Evolutionary conservation across 2,888 invertebrate genomes (phyloP), one percentile per base, ranked within the genome.

Genomic region (Cosmorhoe ocellata): DNA sequence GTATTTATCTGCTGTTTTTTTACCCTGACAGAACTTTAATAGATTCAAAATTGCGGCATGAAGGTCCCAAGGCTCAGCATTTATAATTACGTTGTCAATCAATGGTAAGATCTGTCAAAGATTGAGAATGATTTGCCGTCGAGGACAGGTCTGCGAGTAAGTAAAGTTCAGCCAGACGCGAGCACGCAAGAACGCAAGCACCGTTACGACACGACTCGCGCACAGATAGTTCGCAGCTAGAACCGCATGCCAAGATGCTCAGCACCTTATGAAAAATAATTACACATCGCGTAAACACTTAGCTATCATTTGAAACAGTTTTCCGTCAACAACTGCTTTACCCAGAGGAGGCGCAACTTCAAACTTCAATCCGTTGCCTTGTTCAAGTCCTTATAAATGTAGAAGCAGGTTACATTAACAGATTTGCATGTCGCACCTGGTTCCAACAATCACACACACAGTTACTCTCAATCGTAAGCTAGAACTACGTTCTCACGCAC

Each of bases 61-160:
- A 77, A 79, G 76, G 79, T 74, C 73, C 66, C 68, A 63, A 64
- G 61, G 74, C 74, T 71, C 63, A 62, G 69, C 70, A 74, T 79
- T 76, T 55, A 72, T 81, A 81, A 84, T 84, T 78, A 79, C 69
- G 65, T 70, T 81, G 84, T 84, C 83, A 81, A 71, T 79, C 79
- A 74, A 64, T 55, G 59, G 58, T 62, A 56, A 58, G 66, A 69
- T 63, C 68, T 71, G 67, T 64, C 59, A 67, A 64, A 73, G 66
- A 69, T 69, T 64, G 56, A 57, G 66, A 75, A 64, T 61, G 66
- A 71, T 71, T 71, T 69, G 68, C 55, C 57, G 58, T 59, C 70
- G 75, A 80, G 74, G 79, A 78, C 77, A 77, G 63, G 67, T 54
- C 61, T 59, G 61, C 59, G 51, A 63, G 69, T 71, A 51, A 63